Evolutionary conservation across 2,797 vertebrate genomes (phyloP).

Genomic region (Sciurus carolinensis): DNA sequence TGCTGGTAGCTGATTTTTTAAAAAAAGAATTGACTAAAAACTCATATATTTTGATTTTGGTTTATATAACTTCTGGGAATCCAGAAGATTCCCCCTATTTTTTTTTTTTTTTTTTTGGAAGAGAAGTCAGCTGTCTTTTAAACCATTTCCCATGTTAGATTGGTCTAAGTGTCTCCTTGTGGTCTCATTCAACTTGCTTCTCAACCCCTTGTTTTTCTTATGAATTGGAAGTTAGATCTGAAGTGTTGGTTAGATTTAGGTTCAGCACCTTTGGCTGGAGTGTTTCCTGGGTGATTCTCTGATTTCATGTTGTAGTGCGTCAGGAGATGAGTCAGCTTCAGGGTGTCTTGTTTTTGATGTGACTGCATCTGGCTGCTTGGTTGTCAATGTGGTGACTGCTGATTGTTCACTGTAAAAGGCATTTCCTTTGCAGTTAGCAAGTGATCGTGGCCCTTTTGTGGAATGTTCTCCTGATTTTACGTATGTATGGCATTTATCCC

Average conservation of each 20-base stretch:
- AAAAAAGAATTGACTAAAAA: not conserved
- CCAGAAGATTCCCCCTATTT: too few species aligned
- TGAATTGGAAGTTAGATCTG: not conserved
- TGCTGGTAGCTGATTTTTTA: not conserved
- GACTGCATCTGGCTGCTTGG: slow-evolving; percentile 1
- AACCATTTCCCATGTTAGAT: not conserved
- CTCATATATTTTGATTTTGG: not conserved
- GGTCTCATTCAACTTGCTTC: slow-evolving; percentile 3
- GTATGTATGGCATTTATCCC: not conserved
- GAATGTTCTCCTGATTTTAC: not conserved
- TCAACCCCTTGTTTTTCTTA: not conserved
- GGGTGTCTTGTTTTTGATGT: slow-evolving; percentile 1
- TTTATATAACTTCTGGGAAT: not conserved
- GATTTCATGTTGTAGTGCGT: slow-evolving; percentile 1
- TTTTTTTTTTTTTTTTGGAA: too few species aligned
- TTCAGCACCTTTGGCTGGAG: not conserved
- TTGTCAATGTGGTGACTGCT: not conserved
- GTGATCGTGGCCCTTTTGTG: slow-evolving; percentile 27
- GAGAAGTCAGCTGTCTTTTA: not conserved
- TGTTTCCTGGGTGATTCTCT: slow-evolving; percentile 1
- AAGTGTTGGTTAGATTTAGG: slow-evolving; percentile 52
- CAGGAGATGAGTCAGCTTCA: not conserved
- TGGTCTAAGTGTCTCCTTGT: slow-evolving; percentile 42
- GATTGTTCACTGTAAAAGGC: not conserved
- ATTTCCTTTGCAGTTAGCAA: slow-evolving; percentile 44